Conservation (phyloP, 2,888 invertebrate species). For the Cryptus armator region DNA sequence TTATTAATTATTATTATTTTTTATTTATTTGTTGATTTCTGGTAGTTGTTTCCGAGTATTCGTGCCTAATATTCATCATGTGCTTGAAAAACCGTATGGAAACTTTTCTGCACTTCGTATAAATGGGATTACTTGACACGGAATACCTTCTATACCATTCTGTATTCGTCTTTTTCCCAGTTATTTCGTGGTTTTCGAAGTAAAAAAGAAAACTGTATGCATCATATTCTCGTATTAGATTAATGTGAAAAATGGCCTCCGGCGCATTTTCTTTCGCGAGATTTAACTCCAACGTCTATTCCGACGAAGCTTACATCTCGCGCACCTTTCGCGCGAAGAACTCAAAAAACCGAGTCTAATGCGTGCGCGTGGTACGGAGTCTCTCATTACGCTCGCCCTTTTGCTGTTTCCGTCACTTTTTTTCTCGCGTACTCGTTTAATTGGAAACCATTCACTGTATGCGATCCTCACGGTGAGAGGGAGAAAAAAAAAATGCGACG, state of each 20-base stretch:
- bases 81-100: neutral
- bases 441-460: slow-evolving; percentile 64
- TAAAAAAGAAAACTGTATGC: slow-evolving; percentile 2
- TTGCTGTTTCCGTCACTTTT: neutral
- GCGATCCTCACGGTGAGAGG: slow-evolving; percentile 1
- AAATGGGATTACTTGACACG: neutral
- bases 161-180: neutral
- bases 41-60: no score
- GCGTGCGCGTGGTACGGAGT: neutral
- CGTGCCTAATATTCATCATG: no score
- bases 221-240: slow-evolving; percentile 68
- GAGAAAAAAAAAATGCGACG: no score
- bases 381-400: slow-evolving; percentile 12
- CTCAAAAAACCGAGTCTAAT: slow-evolving; percentile 20
- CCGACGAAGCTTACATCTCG: slow-evolving; percentile 13
- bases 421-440: slow-evolving; percentile 60
- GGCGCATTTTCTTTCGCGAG: slow-evolving; percentile 62
- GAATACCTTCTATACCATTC: neutral
- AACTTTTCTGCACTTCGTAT: neutral
- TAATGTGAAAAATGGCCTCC: slow-evolving; percentile 52
- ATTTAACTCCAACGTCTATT: slow-evolving; percentile 12
- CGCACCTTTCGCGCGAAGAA: slow-evolving; percentile 22
- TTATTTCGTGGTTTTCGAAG: neutral
- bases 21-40: no score
- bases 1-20: no score